Evolutionary conservation across 2,888 invertebrate species (phyloP), one percentile per base, ranked within the genome.

Genomic region (Ophioninae sp.): DNA sequence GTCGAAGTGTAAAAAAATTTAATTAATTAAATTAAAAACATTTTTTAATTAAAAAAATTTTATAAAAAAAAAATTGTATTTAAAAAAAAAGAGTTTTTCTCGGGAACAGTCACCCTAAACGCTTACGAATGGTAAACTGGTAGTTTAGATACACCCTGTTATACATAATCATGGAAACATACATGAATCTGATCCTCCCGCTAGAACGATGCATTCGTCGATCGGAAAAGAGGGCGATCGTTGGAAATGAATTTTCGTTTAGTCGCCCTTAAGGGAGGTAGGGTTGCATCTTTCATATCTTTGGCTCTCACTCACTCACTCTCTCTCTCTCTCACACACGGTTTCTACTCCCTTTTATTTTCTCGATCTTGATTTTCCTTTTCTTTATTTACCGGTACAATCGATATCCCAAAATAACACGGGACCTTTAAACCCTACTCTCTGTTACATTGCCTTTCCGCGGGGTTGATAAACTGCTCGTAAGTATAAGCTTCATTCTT

Each of bases 131-230:
- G 30, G 30, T 30, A 30, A 30, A 30, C 30, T 30, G 30, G 30
- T 30, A 30, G 23, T 41, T 17, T 69, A 67, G 65, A 58, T 76
- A 37, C 13, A 63, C 64, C 61, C 63, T 37, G 41, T 23, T 59
- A 37, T 74, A 68, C 44, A 78, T 39, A 71, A 30, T 51, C 51
- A 13, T 17, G 17, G 2, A 51, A 51, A 68, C 71, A 81, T 64
- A 67, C 58, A 84, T 84, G 67, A 79, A 81, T 84, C 81, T 76
- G 79, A 76, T 84, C 69, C 61, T 30, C 39, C 64, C 71, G 37
- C 78, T 37, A 56, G 37, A 71, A 58, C 74, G 79, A 67, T 72
- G 65, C 56, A 78, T 59, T 22, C 67, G 20, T 61, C 69, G 68
- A 78, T 76, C 63, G 75, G 41, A 44, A 74, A 41, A 39, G 51